Percentiles rank a stretch among this genome's conserved stretches.
These are phyloP conservation scores for Trichomalopsis sarcophagae DNA, from an alignment of 1,140 invertebrate genomes.

Conservation along the genomic window DNA sequence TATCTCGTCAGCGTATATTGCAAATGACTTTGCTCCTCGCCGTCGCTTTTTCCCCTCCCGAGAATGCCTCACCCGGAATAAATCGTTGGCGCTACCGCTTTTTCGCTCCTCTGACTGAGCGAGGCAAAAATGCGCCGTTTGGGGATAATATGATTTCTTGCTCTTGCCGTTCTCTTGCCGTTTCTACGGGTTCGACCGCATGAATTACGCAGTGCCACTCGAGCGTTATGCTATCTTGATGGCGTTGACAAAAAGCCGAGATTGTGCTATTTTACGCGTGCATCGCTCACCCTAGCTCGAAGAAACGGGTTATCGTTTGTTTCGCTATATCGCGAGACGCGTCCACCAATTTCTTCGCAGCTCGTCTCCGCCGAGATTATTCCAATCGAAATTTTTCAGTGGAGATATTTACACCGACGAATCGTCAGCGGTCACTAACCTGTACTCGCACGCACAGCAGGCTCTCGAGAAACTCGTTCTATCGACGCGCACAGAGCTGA, in stretches of 20 bases:
- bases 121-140: slow-evolving; percentile 14
- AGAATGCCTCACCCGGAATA: not conserved
- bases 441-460: too few relatives aligned
- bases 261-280: not conserved
- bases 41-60: not conserved
- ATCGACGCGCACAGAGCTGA: not conserved
- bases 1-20: slow-evolving; percentile 31
- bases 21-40: slow-evolving; percentile 39
- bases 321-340: not conserved
- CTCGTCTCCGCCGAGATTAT: not conserved
- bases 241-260: slow-evolving; percentile 26
- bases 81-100: not conserved
- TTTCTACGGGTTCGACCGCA: not conserved
- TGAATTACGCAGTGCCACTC: slow-evolving; percentile 33
- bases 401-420: not conserved
- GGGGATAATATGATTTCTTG: not conserved
- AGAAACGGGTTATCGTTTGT: not conserved
- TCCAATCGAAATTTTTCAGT: not conserved
- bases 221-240: not conserved
- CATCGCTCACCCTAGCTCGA: not conserved
- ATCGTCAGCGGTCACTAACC: not conserved
- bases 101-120: not conserved
- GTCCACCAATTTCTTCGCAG: not conserved
- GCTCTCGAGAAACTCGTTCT: not conserved
- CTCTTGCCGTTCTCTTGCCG: not conserved